Percentiles rank a stretch among this genome's conserved stretches.
These are phyloP conservation scores for Genyomyrus donnyi DNA, from an alignment of 2,113 vertebrate genomes.

Conservation along the genomic window DNA sequence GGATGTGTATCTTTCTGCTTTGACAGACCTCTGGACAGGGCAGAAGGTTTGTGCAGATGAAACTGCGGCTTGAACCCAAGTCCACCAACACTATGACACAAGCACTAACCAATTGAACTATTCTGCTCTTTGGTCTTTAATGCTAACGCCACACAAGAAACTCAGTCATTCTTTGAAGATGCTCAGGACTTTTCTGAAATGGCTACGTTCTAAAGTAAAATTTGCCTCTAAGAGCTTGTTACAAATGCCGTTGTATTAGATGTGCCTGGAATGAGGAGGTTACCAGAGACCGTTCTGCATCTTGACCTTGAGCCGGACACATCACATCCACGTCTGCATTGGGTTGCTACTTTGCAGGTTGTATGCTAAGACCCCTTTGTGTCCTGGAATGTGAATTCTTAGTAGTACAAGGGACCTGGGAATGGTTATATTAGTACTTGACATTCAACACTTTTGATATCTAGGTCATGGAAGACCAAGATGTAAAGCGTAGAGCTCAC, in stretches of 20 bases:
- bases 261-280: background rate
- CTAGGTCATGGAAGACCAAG: background rate
- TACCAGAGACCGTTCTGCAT: background rate
- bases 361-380: background rate
- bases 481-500: background rate
- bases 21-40: background rate
- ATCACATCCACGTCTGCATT: background rate
- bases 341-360: background rate
- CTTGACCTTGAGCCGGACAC: background rate
- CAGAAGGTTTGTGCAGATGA: background rate
- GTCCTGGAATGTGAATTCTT: background rate
- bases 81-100: background rate
- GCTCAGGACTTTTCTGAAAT: background rate
- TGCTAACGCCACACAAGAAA: background rate
- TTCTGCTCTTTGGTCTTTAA: background rate
- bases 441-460: slow-evolving; percentile 1
- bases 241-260: background rate
- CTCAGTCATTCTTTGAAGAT: background rate
- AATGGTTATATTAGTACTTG: background rate
- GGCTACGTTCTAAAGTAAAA: background rate
- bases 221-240: background rate
- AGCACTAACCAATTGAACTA: background rate
- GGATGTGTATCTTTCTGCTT: background rate
- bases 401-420: background rate
- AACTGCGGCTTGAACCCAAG: background rate